These are phyloP conservation scores for Procambarus clarkii DNA, from an alignment of 1,140 invertebrate species.

Conservation along the genomic window DNA sequence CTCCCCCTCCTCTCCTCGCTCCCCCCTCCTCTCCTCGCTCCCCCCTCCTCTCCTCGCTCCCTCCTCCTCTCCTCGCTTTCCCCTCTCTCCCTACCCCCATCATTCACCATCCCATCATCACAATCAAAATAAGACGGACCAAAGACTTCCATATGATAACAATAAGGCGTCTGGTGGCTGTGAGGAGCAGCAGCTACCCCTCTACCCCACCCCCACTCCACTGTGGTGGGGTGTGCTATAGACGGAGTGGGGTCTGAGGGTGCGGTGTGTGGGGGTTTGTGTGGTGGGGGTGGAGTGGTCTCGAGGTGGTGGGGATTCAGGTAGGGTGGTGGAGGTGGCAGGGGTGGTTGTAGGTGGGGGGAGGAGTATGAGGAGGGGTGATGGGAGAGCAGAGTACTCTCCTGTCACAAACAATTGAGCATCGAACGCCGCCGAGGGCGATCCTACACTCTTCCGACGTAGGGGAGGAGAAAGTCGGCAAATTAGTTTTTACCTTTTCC, in stretches of 20 bases:
- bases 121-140: too few relatives aligned
- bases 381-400: neutral
- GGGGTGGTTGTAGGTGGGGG: neutral
- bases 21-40: neutral
- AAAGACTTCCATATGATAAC: too few relatives aligned
- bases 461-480: neutral
- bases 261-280: neutral
- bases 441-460: neutral
- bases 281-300: neutral
- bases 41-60: neutral
- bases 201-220: too few relatives aligned
- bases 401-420: constrained; percentile 60
- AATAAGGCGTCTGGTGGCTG: too few relatives aligned
- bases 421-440: constrained; percentile 12
- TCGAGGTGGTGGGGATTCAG: neutral
- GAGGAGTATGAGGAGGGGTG: neutral
- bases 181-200: too few relatives aligned
- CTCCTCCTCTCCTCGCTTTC: neutral
- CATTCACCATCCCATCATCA: too few relatives aligned
- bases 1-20: neutral
- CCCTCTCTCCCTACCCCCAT: too few relatives aligned
- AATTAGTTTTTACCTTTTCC: neutral
- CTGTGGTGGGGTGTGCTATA: neutral
- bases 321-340: neutral
- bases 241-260: neutral